phyloP scores from a whole-genome alignment of 2,888 invertebrate genomes.

The Serripes groenlandicus region DNA sequence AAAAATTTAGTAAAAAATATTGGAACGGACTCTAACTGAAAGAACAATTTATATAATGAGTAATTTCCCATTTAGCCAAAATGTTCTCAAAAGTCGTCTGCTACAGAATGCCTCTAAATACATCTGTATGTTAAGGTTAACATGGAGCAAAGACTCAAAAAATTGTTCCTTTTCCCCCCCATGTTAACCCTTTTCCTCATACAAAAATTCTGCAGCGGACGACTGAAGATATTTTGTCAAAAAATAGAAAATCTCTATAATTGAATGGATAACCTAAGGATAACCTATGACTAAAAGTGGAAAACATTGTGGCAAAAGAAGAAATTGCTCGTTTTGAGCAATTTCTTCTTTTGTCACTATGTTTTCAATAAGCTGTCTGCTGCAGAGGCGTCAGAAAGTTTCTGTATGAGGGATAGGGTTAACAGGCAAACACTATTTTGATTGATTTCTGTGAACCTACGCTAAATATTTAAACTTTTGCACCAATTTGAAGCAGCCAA shows the following conservation, averaged over 20 bases:
- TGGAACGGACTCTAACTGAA: not conserved
- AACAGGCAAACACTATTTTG: too few relatives aligned
- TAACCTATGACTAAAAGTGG: not conserved
- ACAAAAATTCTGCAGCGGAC: not conserved
- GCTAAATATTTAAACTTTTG: too few relatives aligned
- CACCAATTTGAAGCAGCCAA: too few relatives aligned
- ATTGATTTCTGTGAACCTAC: too few relatives aligned
- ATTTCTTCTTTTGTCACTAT: not conserved
- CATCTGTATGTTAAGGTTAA: too few relatives aligned
- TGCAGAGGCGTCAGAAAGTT: too few relatives aligned
- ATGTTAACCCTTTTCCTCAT: not conserved
- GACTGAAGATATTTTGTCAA: not conserved
- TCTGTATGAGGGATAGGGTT: not conserved
- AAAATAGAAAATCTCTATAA: not conserved
- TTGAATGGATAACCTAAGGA: too few relatives aligned
- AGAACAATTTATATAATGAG: not conserved
- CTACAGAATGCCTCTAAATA: not conserved
- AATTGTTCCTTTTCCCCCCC: too few relatives aligned
- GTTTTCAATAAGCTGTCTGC: not conserved
- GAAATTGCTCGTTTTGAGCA: conserved; percentile 5
- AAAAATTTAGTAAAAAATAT: not conserved
- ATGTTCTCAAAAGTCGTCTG: not conserved
- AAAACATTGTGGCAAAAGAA: conserved; percentile 2
- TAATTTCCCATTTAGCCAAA: not conserved
- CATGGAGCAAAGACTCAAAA: too few relatives aligned